These are phyloP conservation scores for Sisor rabdophorus DNA, from an alignment of 2,113 vertebrate species.

Conservation along the genomic window DNA sequence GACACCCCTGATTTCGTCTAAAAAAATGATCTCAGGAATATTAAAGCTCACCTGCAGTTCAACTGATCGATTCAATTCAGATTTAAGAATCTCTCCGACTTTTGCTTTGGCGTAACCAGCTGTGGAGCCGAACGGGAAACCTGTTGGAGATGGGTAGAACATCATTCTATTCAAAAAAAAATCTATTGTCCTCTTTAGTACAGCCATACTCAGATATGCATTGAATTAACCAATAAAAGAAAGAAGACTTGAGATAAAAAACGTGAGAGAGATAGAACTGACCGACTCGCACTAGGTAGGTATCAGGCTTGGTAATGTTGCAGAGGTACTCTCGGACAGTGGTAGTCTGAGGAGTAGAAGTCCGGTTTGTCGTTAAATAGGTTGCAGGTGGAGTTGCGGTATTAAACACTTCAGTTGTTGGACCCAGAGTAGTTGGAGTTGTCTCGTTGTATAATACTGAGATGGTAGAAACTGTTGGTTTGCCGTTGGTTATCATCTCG, in stretches of 20 bases:
- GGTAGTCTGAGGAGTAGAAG: constrained; percentile 60
- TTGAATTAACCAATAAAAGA: background rate
- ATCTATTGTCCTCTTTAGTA: background rate
- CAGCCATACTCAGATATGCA: background rate
- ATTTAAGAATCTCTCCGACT: constrained; percentile 80
- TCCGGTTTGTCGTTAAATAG: constrained; percentile 39
- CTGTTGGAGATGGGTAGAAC: constrained; percentile 57
- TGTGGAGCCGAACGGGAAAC: constrained; percentile 77
- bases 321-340: constrained; percentile 78
- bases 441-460: constrained; percentile 44
- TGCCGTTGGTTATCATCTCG: constrained; percentile 49
- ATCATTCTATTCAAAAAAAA: background rate
- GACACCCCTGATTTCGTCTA: background rate
- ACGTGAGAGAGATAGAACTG: constrained; percentile 47
- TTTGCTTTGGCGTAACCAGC: constrained; percentile 80
- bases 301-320: constrained; percentile 70
- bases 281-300: constrained; percentile 83
- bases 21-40: constrained; percentile 31
- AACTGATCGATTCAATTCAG: constrained; percentile 80
- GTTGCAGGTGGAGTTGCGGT: constrained; percentile 31
- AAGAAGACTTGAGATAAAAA: background rate
- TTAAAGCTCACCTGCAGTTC: constrained; percentile 82
- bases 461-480: constrained; percentile 36
- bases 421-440: constrained; percentile 46
- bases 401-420: constrained; percentile 47